Evolutionary conservation across 2,797 vertebrate genomes (phyloP), one percentile per base, ranked within the genome.

Genomic region (Telmatherina bonti): DNA sequence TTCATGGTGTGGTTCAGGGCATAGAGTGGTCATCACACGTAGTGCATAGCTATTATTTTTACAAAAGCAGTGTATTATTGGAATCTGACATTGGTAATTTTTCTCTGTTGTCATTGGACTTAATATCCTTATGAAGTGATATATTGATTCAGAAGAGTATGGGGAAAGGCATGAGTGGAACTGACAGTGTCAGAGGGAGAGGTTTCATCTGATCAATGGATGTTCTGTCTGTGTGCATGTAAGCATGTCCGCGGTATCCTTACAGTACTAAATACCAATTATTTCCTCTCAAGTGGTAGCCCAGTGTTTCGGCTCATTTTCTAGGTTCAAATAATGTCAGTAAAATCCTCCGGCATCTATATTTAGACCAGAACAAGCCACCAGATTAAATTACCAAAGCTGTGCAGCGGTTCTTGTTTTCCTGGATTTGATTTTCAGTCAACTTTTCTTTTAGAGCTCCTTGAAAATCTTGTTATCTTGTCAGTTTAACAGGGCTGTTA

Each of bases 341-440:
- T 27, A 29, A 0, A 35, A 53, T 61, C 26, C 24, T 64, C 22
- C 33, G 5, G 49, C 33, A 27, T 18, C 2, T 58, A 35, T 41
- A 41, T 53, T 51, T 72, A 36, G 30, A 71, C 6, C 22, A 51
- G 16, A 58, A 24, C 65, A 60, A 53, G 20, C 45, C 13, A 47
- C 20, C 16, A 6, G 11, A 62, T 65, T 51, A 13, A 38, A 65
- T 59, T 16, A 49, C 16, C 3, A n/a, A 53, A 26, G 27, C n/a
- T 4, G 4, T 26, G 2, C 10, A n/a, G 36, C 38, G 33, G 3
- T 30, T 68, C 15, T 35, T 18, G 36, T 35, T 41, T 59, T 1
- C 12, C 30, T 38, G 35, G 49, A 49, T 81, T 61, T 6, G 0
- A 38, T 18, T 54, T 73, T 52, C 38, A 24, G 24, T 52, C 49